phyloP scores from a whole-genome alignment of 2,797 vertebrate species.

The Percopsis omiscomaycus region DNA sequence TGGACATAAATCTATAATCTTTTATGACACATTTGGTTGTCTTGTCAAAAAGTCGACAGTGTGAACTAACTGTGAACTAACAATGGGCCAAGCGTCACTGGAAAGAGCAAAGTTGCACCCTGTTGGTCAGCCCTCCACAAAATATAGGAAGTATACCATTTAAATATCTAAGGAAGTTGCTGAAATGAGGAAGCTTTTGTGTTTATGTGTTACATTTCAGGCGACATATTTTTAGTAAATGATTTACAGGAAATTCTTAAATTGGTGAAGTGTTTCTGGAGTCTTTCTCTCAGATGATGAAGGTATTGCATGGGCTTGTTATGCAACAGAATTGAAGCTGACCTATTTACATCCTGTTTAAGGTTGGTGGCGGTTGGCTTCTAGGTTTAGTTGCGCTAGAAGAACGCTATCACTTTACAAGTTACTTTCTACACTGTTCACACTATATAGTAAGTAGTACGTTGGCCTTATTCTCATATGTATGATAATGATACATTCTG shows the following conservation, averaged over 20 bases:
- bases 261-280: too few species aligned
- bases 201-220: background rate
- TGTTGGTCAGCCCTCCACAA: constrained; percentile 60
- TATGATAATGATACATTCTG: background rate
- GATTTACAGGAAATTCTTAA: background rate
- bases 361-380: constrained; percentile 17
- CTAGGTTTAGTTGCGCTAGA: background rate
- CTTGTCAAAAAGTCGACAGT: too few species aligned
- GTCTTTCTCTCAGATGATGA: constrained; percentile 2
- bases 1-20: too few species aligned
- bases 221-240: constrained; percentile 1
- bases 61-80: background rate
- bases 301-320: background rate
- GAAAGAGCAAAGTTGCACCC: constrained; percentile 9
- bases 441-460: constrained; percentile 34
- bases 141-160: constrained; percentile 71
- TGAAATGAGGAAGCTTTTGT: constrained; percentile 80
- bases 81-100: too few species aligned
- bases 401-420: background rate
- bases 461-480: background rate
- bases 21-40: too few species aligned
- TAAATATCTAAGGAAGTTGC: constrained; percentile 77
- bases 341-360: constrained; percentile 26
- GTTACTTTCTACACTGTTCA: background rate
- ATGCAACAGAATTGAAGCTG: constrained; percentile 16